Base-by-base conservation (phyloP, 2,888 invertebrate genomes). In the Leptarthrus brevirostris region DNA sequence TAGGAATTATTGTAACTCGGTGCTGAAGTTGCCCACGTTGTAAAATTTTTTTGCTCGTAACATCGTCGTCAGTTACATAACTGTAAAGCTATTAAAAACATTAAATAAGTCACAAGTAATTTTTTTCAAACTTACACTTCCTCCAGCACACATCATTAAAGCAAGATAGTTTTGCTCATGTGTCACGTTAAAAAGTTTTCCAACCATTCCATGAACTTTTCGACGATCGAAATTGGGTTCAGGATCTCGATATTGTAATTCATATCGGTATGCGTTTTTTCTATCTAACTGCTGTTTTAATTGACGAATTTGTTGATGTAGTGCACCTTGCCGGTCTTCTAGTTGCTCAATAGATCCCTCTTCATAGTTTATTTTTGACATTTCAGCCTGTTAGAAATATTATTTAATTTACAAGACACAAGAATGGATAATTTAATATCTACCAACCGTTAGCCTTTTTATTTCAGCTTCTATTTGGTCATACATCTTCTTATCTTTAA, bases 51-150 rank as follows among this genome's bases (percentile, higher is more conserved):
- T 95, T 96, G 80, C 93, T 92, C 0, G 95, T 94, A 70, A 87
- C 86, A 81, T 96, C 96, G 53, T 91, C 92, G 81, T 97, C 95
- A 36, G 96, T 95, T 61, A 98, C 92, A 74, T 97, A 92, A 86
- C 96, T 94, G 86, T 92, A 95, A 24, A 98, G 83, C 95, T 97
- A 83, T 53, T 86, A 84, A 79, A 58, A 22, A 74, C 10, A 49
- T 34, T 66, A 3, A 71, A 44, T n/a, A 4, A 22, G 26, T 40
- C 22, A n/a, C 61, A 10, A 56, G 36, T 3, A n/a, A 34, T 34
- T 36, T 18, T 53, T 47, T 74, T n/a, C 3, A 18, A 54, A 85
- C 87, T 84, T 84, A 96, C 95, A 87, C 89, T 90, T 75, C 92
- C 93, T 5, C 96, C 96, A 14, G 94, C 95, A 6, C 92, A 92